Conservation (phyloP, 2,797 vertebrate genomes). For the Enoplosus armatus region DNA sequence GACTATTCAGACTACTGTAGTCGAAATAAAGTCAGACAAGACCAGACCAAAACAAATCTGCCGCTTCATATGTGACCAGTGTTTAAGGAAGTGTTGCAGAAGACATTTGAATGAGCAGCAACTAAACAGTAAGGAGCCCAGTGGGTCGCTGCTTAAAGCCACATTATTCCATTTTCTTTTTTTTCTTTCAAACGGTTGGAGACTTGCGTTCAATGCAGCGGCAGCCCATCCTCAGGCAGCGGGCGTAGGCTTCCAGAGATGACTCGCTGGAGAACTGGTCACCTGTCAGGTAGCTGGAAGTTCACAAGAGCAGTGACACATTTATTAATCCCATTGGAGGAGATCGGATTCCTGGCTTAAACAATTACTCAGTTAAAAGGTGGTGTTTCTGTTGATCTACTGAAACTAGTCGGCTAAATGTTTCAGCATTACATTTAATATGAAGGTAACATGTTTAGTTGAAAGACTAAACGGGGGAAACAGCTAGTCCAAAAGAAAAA, state of each 20-base stretch:
- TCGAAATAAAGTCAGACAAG: too few relatives aligned
- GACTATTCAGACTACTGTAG: too few relatives aligned
- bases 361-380: too few relatives aligned
- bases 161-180: not conserved
- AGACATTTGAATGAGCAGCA: not conserved
- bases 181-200: not conserved
- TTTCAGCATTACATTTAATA: not conserved
- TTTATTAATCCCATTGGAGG: not conserved
- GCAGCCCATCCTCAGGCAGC: conserved; percentile 97
- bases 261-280: conserved; percentile 99
- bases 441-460: not conserved
- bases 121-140: too few relatives aligned
- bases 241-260: conserved; percentile 95
- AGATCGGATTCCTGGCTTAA: not conserved
- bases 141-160: not conserved
- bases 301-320: not conserved
- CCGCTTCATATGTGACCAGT: not conserved
- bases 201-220: conserved; percentile 94
- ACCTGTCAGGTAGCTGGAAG: conserved; percentile 89
- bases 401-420: too few relatives aligned
- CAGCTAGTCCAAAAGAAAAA: too few relatives aligned
- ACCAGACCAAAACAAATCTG: not conserved
- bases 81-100: not conserved
- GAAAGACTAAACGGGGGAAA: not conserved
- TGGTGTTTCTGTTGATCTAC: not conserved